These are phyloP conservation scores for Anabacerthia variegaticeps DNA, from an alignment of 2,797 vertebrate species.

Conservation along the genomic window DNA sequence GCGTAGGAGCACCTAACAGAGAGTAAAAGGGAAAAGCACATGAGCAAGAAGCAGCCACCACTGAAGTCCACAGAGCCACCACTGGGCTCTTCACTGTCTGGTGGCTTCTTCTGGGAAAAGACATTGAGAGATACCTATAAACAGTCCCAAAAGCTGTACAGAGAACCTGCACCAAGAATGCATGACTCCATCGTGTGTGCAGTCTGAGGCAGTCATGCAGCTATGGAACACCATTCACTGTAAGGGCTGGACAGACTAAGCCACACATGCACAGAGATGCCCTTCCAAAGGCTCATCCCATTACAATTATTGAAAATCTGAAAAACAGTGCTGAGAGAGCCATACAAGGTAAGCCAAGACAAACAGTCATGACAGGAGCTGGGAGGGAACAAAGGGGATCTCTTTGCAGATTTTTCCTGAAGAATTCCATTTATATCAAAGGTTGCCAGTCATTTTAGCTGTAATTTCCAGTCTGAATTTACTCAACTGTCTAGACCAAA, in stretches of 20 bases:
- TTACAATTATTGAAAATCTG: neutral
- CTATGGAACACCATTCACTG: neutral
- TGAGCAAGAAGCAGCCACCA: constrained; percentile 72
- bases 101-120: constrained; percentile 24
- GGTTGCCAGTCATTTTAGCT: neutral
- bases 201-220: neutral
- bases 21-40: constrained; percentile 73
- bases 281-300: constrained; percentile 19
- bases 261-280: constrained; percentile 18
- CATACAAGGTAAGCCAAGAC: constrained; percentile 28
- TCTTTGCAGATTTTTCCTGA: neutral
- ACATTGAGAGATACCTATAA: neutral
- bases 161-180: neutral
- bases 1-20: constrained; percentile 93
- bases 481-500: neutral
- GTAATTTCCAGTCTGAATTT: neutral
- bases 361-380: neutral
- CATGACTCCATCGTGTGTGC: neutral
- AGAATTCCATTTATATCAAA: neutral
- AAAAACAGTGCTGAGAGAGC: constrained; percentile 1
- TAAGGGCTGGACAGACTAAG: neutral
- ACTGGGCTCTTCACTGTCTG: neutral
- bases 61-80: constrained; percentile 42
- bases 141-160: neutral
- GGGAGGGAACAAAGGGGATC: neutral